Percentiles rank a stretch among this genome's conserved stretches.
Evolutionary conservation across 1,140 invertebrate species (phyloP).

Genomic region (Aporrectodea caliginosa): DNA sequence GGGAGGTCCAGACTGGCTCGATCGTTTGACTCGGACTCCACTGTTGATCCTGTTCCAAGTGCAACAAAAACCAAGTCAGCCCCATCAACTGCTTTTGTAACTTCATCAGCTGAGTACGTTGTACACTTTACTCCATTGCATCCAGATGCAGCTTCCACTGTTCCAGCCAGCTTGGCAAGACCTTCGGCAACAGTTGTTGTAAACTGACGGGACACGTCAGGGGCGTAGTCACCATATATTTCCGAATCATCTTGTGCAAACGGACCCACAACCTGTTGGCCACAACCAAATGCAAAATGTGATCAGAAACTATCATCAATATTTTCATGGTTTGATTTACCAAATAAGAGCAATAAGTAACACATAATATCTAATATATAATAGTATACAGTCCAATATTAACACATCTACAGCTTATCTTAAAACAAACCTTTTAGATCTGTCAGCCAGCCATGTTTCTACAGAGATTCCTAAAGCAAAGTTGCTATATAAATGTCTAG

Average conservation of each 20-base stretch:
- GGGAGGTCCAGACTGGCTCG: conserved; percentile 27
- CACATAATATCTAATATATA: too few relatives aligned
- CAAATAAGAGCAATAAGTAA: too few relatives aligned
- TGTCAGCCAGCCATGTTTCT: too few relatives aligned
- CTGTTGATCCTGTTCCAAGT: conserved; percentile 15
- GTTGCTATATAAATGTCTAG: too few relatives aligned
- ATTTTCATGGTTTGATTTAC: too few relatives aligned
- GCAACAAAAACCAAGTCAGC: conserved; percentile 25
- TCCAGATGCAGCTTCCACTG: conserved; percentile 11
- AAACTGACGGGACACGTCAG: conserved; percentile 37
- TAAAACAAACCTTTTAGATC: too few relatives aligned
- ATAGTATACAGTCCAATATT: too few relatives aligned
- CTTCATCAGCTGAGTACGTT: background rate
- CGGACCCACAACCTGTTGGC: conserved; percentile 46
- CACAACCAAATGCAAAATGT: background rate
- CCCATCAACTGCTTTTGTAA: conserved; percentile 9
- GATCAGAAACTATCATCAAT: background rate
- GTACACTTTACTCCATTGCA: conserved; percentile 13
- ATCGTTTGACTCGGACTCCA: conserved; percentile 34
- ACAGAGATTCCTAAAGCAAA: too few relatives aligned
- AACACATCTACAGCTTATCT: too few relatives aligned
- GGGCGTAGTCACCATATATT: conserved; percentile 48
- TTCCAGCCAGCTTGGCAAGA: conserved; percentile 36
- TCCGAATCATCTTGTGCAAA: conserved; percentile 49
- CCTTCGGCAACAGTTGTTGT: conserved; percentile 44